Evolutionary conservation across 1,140 invertebrate genomes (phyloP), one percentile per base, ranked within the genome.

Genomic region (Achatina immaculata): DNA sequence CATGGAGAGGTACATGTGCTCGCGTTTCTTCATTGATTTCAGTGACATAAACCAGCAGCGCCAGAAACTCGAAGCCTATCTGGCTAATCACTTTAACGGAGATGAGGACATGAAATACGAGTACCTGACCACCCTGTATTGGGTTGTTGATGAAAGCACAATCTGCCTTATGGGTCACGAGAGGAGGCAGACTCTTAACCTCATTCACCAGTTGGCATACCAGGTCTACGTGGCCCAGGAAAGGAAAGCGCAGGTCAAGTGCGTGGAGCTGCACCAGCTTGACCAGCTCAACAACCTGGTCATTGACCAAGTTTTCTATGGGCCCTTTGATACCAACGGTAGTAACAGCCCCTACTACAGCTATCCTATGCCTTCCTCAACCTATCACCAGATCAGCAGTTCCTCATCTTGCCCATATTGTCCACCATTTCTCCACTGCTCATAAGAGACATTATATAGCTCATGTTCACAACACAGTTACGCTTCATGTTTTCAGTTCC

Each of bases 1-100:
- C n/a, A 93, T 99, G 83, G 97, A 99, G 92, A 94, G 97, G 45
- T 99, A 99, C 93, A 99, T 99, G 98, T 99, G 98, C 94, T 99
- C 98, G 72, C 94, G 99, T 82, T 99, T 99, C 94, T 99, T 99
- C 93, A 99, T 99, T 90, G 99, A 99, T 92, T 99, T 99, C 92
- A 95, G 96, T n/a, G 97, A 99, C 90, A 95, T 98, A 58, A 93
- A 93, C 58, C 96, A 97, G 88, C 98, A 99, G 91, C 94, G 95
- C 78, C 94, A 95, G 81, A 99, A 99, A 89, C 93, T 99, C 81
- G 96, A 97, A 88, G 95, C 95, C 80, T 99, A 99, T 92, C 93
- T 99, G 88, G 95, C 96, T 93, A 99, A 99, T 91, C 98, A 99
- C 92, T 99, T 99, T 93, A 96, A 96, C 84, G 97, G 95, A 19